phyloP scores from a whole-genome alignment of 2,888 invertebrate genomes.

The Eueremaeus valkanovi region DNA sequence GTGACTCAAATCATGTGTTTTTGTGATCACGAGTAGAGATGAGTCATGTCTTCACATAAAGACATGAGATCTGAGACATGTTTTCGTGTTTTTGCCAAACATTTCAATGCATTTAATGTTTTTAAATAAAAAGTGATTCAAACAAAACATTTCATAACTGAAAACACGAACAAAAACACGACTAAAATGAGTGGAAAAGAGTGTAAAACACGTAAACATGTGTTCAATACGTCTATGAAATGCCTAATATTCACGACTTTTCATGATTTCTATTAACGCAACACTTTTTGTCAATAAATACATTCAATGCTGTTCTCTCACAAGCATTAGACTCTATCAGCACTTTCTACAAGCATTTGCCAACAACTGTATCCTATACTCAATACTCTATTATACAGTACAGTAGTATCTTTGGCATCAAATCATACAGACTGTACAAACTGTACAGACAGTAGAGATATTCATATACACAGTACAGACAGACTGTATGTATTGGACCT shows the following conservation, averaged over 20 bases:
- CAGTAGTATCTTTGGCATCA: no score
- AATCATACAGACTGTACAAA: no score
- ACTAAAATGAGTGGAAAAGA: slow-evolving; percentile 5
- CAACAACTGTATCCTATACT: neutral
- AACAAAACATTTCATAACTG: neutral
- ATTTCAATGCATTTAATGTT: neutral
- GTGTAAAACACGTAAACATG: neutral
- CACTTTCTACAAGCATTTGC: neutral
- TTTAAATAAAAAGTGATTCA: neutral
- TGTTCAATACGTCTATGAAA: slow-evolving; percentile 12
- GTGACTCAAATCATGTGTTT: slow-evolving; percentile 29
- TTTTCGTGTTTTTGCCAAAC: slow-evolving; percentile 24
- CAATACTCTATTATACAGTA: no score
- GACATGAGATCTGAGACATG: neutral
- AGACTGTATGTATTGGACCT: no score
- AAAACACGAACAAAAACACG: neutral
- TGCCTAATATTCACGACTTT: slow-evolving; percentile 35
- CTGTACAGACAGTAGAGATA: no score
- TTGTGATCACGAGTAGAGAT: slow-evolving; percentile 29
- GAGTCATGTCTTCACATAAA: slow-evolving; percentile 20
- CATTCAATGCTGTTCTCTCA: neutral
- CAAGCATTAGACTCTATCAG: no score
- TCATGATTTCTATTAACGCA: slow-evolving; percentile 20
- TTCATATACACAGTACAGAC: no score
- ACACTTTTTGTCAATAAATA: neutral